Base-by-base conservation (phyloP, 2,797 vertebrate species). In the Sparus aurata region DNA sequence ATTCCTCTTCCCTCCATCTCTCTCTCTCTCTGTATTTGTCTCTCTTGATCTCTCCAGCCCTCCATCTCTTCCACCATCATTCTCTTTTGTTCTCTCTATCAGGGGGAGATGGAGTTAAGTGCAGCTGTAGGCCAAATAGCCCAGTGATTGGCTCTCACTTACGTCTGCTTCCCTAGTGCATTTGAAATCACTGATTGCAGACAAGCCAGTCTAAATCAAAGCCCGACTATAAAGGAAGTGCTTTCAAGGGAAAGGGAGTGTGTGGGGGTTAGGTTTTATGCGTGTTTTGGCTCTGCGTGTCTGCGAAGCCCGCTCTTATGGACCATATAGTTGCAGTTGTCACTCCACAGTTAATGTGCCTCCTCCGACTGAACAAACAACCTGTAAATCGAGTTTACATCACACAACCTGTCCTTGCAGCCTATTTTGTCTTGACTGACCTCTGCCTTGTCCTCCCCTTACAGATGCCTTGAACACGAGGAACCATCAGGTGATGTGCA, bases 401-500 rank as follows among this genome's bases (percentile, higher is more conserved):
- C 55, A 5, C 1, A 46, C 27, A 23, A 13, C 2, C 23, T 23
- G 27, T 17, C 57, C 23, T 67, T 17, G 5, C 43, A 34, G 7
- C 5, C 16, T 3, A 12, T n/a, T 75, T 12, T n/a, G 3, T 50
- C 34, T 43, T 55, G 2, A 67, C 66, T 87, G 70, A 79, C 65
- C 63, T 71, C 68, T 85, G 53, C 30, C 60, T 1, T 75, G 18
- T 61, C 17, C 30, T 65, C 3, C 53, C 53, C 34, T 50, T 67
- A 10, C 79, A 98, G 97, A 97, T 91, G 97, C 97, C 52, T 89
- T 98, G 93, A 99, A 97, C 92, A 98, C 97, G 1, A 96, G 96
- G 84, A 98, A 96, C 92, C 93, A 93, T 0, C 95, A 96, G 89
- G 94, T 98, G 89, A 96, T 99, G 85, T 98, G 97, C 77, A 95